Evolutionary conservation across 2,113 vertebrate species (phyloP).

Genomic region (Corythornis cristatus): DNA sequence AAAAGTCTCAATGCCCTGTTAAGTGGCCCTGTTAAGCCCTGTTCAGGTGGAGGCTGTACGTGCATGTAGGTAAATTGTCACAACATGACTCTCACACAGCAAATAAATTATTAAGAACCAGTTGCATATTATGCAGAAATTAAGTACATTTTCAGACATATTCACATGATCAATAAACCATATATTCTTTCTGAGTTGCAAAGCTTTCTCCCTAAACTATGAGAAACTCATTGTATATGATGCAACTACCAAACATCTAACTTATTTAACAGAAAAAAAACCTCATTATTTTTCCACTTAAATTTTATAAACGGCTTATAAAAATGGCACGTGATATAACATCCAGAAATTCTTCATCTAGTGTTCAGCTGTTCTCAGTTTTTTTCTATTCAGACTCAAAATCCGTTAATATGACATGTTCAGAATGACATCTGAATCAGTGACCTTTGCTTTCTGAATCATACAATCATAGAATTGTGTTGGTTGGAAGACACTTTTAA

Average conservation of each 20-base stretch:
- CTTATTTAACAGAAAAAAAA: not conserved
- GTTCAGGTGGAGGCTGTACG: not conserved
- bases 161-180: not conserved
- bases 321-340: accelerated
- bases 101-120: not conserved
- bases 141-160: not conserved
- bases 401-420: not conserved
- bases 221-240: not conserved
- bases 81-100: not conserved
- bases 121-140: not conserved
- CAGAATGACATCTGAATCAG: not conserved
- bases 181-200: not conserved
- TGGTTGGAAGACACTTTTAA: not conserved
- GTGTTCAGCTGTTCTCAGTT: not conserved
- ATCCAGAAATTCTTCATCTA: not conserved
- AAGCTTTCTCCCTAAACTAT: not conserved
- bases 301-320: not conserved
- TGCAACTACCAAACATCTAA: not conserved
- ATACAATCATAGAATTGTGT: not conserved
- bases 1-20: not conserved
- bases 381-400: not conserved
- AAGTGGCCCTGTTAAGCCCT: not conserved
- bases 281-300: not conserved
- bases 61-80: not conserved
- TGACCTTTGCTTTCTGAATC: not conserved